Evolutionary conservation across 2,113 vertebrate genomes (phyloP).

Genomic region (Cairina moschata): DNA sequence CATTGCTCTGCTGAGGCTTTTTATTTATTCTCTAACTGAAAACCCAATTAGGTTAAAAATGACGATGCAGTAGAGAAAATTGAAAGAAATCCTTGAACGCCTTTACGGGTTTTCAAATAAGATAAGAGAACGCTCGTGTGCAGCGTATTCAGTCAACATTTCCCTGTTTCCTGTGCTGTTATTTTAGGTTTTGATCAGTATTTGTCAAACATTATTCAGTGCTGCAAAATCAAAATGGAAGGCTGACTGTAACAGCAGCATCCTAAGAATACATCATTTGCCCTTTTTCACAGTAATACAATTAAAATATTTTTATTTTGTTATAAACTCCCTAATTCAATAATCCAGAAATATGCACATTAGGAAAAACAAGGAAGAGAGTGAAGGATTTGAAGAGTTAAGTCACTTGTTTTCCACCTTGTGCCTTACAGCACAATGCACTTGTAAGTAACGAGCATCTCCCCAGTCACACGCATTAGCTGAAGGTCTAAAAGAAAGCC

Average conservation of each 20-base stretch:
- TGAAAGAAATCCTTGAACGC: neutral
- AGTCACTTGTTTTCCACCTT: neutral
- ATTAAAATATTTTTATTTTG: neutral
- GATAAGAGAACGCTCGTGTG: neutral
- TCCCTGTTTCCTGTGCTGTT: constrained; percentile 5
- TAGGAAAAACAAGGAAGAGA: neutral
- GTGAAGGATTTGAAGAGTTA: neutral
- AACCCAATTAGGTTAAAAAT: constrained; percentile 37
- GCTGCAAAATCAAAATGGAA: constrained; percentile 65
- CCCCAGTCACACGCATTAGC: neutral
- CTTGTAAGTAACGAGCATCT: neutral
- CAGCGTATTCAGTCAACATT: neutral
- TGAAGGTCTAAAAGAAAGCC: neutral
- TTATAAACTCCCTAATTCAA: neutral
- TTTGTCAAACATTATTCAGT: constrained; percentile 30
- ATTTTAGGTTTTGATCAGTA: constrained; percentile 30
- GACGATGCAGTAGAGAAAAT: neutral
- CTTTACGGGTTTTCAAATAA: constrained; percentile 9
- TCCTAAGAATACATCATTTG: neutral
- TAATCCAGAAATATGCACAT: neutral
- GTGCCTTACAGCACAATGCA: neutral
- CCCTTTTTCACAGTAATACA: neutral
- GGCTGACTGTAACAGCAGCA: neutral
- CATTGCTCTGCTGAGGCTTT: neutral
- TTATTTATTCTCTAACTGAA: constrained; percentile 11